phyloP scores from a whole-genome alignment of 1,140 invertebrate species.

The Drosophila prosaltans region DNA sequence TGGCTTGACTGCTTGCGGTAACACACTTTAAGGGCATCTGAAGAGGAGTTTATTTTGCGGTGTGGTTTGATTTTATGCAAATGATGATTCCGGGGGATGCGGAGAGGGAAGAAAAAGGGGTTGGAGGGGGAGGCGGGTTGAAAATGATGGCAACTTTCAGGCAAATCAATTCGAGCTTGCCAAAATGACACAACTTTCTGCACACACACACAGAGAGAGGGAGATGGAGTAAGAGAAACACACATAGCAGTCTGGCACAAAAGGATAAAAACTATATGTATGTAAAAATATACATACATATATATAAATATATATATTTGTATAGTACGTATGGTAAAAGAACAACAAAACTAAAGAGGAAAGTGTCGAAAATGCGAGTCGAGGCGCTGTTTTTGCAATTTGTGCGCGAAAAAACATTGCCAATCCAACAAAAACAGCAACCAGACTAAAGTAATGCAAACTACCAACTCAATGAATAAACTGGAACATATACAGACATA shows the following conservation, averaged over 20 bases:
- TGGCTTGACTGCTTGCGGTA: constrained; percentile 36
- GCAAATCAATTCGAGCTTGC: constrained; percentile 77
- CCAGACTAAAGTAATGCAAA: constrained; percentile 9
- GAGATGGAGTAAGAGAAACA: not conserved
- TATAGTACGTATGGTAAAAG: constrained; percentile 11
- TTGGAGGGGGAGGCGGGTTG: not conserved
- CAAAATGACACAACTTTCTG: constrained; percentile 64
- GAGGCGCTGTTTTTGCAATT: constrained; percentile 73
- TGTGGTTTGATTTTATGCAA: constrained; percentile 79
- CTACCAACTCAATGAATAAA: not conserved
- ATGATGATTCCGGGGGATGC: constrained; percentile 46
- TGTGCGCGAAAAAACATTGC: constrained; percentile 58
- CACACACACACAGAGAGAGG: constrained; percentile 19
- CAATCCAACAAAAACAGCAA: constrained; percentile 26
- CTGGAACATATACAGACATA: not conserved
- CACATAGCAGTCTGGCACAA: constrained; percentile 12
- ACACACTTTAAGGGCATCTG: constrained; percentile 35
- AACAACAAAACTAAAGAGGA: constrained; percentile 28
- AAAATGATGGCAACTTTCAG: constrained; percentile 56
- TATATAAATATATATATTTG: not conserved
- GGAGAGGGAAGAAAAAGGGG: not conserved
- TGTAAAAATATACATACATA: constrained; percentile 23
- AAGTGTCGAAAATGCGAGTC: constrained; percentile 62
- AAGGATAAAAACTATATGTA: constrained; percentile 36
- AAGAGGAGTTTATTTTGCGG: constrained; percentile 70